These are phyloP conservation scores for Ceratina australensis DNA, from an alignment of 1,140 invertebrate genomes.

Conservation along the genomic window DNA sequence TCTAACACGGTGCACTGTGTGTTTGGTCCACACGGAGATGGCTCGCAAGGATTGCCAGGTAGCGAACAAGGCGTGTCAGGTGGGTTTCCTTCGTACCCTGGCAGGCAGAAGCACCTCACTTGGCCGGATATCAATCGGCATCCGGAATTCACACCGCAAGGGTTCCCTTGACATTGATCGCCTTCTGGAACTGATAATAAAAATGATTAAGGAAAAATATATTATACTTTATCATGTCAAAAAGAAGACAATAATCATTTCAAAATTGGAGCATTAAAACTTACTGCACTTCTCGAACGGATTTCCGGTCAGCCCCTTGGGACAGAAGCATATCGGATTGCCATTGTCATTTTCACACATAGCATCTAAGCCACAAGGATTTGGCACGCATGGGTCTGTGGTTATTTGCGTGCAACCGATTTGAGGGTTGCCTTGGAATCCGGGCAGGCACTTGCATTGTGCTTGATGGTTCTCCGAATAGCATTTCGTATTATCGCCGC, in stretches of 20 bases:
- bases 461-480: slow-evolving; percentile 87
- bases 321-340: slow-evolving; percentile 93
- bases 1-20: slow-evolving; percentile 89
- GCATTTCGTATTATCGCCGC: slow-evolving; percentile 92
- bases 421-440: slow-evolving; percentile 89
- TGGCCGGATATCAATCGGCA: slow-evolving; percentile 86
- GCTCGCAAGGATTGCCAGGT: slow-evolving; percentile 88
- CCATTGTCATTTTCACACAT: slow-evolving; percentile 92
- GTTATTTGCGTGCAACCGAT: slow-evolving; percentile 83
- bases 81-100: slow-evolving; percentile 93
- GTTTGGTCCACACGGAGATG: slow-evolving; percentile 92
- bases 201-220: neutral
- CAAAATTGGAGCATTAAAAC: neutral
- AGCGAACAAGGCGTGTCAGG: slow-evolving; percentile 84
- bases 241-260: neutral
- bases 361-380: slow-evolving; percentile 91
- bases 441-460: slow-evolving; percentile 88
- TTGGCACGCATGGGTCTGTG: slow-evolving; percentile 88
- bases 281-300: slow-evolving; percentile 94
- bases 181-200: slow-evolving; percentile 88
- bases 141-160: slow-evolving; percentile 90
- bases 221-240: no score
- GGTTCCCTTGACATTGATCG: slow-evolving; percentile 90
- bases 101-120: slow-evolving; percentile 90
- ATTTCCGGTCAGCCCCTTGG: slow-evolving; percentile 93